Base-by-base conservation (phyloP, 2,113 vertebrate genomes). In the Callipepla squamata region DNA sequence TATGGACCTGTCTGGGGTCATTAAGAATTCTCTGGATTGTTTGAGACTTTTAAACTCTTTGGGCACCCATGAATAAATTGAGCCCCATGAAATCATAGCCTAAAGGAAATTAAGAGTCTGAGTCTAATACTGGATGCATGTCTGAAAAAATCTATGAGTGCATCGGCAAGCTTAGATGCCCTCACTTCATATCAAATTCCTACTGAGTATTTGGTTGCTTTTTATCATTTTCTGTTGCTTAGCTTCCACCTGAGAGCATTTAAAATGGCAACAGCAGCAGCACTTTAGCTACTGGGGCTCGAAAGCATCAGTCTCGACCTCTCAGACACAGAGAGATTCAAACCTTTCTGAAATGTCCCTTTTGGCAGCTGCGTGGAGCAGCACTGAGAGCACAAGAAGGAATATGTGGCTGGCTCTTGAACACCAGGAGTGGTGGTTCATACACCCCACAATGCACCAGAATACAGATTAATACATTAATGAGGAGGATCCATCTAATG, bases 51-150 rank as follows among this genome's bases (percentile, higher is more conserved):
- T 67, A 75, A 84, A 90, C 36, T 85, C 85, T 87, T 89, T 5
- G 4, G 45, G 73, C 66, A 84, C 44, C 62, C 76, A 62, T 76
- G 85, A 90, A 89, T 84, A 93, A 91, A 88, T 36, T 47, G 47
- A 96, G 69, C 55, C 73, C 68, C 48, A 47, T 81, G 77, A 91
- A 94, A 90, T 86, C 69, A 88, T 53, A 88, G 82, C 77, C 80
- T 73, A 86, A 83, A 95, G 93, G 90, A 96, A 96, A 96, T 94
- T 88, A 95, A 45, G 65, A 94, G 73, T 89, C 93, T 90, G 87
- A 83, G 61, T 80, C 84, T 92, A 86, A 72, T 45, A 65, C 48
- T 92, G 82, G 48, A 88, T 79, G 30, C 26, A 73, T 80, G 87
- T 77, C 91, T 95, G 91, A 87, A 94, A 90, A 95, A 75, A 93